These are phyloP conservation scores for Hydrochoerus hydrochaeris DNA, from an alignment of 2,113 vertebrate species.

Conservation along the genomic window DNA sequence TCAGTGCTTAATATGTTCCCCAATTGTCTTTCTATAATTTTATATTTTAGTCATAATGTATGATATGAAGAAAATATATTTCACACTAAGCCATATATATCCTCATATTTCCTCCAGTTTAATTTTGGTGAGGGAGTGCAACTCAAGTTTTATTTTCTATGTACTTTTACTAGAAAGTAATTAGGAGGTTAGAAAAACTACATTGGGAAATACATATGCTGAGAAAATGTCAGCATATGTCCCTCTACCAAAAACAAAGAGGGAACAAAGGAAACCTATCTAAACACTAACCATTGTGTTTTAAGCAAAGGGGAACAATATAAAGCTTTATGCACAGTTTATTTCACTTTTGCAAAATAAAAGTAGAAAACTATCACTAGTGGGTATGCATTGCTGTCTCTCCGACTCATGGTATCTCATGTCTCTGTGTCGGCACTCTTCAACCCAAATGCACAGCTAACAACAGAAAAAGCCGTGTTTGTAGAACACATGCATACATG, in stretches of 20 bases:
- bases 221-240: neutral
- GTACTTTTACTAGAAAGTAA: neutral
- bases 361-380: neutral
- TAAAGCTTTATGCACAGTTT: neutral
- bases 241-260: neutral
- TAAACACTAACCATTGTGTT: neutral
- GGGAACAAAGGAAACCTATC: neutral
- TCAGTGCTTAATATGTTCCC: neutral
- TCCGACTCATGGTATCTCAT: neutral
- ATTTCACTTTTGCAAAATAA: conserved; percentile 38
- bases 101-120: neutral
- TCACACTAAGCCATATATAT: neutral
- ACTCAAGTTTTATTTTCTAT: neutral
- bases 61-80: conserved; percentile 52
- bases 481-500: neutral
- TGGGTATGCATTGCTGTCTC: neutral
- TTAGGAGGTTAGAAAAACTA: neutral
- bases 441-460: neutral
- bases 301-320: neutral
- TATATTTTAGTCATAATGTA: conserved; percentile 42
- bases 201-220: neutral
- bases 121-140: neutral
- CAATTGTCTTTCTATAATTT: conserved; percentile 27
- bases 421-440: neutral
- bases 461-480: neutral